Conservation (phyloP, 2,113 vertebrate genomes). For the Hippolais icterina region DNA sequence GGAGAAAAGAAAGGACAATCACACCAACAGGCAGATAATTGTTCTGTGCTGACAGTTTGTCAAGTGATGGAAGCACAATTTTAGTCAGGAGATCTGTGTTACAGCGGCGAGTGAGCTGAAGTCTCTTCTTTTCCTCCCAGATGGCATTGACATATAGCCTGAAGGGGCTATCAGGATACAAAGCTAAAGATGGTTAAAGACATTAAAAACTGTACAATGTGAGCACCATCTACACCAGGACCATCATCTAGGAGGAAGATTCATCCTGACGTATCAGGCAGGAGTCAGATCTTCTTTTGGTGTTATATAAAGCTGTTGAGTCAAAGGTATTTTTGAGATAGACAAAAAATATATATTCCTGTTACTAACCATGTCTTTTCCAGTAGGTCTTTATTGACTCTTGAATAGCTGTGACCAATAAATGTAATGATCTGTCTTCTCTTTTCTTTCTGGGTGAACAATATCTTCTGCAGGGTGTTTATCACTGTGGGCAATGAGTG, state of each 20-base stretch:
- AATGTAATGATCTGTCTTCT: constrained; percentile 38
- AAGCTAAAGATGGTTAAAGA: constrained; percentile 61
- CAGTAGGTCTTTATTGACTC: constrained; percentile 6
- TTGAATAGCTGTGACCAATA: constrained; percentile 43
- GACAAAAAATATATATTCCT: not conserved
- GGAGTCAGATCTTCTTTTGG: not conserved
- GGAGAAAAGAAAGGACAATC: not conserved
- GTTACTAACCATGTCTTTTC: not conserved
- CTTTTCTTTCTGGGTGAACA: constrained; percentile 15
- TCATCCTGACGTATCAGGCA: not conserved
- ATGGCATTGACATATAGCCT: constrained; percentile 56
- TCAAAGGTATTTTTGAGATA: not conserved
- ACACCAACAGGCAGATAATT: constrained; percentile 23
- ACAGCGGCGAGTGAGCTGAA: not conserved
- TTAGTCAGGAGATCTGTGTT: not conserved
- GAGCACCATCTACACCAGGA: not conserved
- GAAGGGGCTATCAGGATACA: constrained; percentile 53
- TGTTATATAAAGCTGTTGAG: not conserved
- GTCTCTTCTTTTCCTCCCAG: constrained; percentile 46
- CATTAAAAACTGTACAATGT: constrained; percentile 41
- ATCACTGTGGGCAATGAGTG: not conserved
- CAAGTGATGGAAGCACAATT: constrained; percentile 25
- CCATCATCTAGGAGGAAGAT: not conserved
- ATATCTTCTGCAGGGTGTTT: constrained; percentile 11
- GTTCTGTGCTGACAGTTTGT: constrained; percentile 39